phyloP scores from a whole-genome alignment of 1,140 invertebrate genomes.

The Drosophila hydei region DNA sequence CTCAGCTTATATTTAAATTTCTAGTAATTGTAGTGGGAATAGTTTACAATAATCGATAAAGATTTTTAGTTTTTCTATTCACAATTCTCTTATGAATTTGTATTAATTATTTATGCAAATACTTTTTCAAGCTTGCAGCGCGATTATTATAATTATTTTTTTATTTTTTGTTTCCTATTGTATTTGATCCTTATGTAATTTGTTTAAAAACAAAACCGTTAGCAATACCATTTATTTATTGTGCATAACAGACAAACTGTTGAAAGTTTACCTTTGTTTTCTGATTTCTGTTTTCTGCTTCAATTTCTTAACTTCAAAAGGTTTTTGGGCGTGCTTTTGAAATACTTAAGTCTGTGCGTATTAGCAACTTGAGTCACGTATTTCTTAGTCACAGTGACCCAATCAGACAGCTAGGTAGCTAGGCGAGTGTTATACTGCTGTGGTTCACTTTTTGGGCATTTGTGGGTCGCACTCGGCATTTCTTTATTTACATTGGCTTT shows the following conservation, averaged over 20 bases:
- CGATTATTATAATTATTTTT: too few species aligned
- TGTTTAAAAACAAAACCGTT: background rate
- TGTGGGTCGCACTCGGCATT: slow-evolving; percentile 68
- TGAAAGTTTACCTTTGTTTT: slow-evolving; percentile 47
- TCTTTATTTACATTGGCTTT: slow-evolving; percentile 59
- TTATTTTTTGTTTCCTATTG: background rate
- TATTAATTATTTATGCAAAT: too few species aligned
- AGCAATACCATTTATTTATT: slow-evolving; percentile 11
- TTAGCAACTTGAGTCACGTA: slow-evolving; percentile 62
- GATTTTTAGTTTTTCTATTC: too few species aligned
- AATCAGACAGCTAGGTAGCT: slow-evolving; percentile 19
- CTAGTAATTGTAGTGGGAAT: too few species aligned
- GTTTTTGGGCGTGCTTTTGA: slow-evolving; percentile 20
- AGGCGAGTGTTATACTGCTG: slow-evolving; percentile 37
- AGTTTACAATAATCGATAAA: too few species aligned
- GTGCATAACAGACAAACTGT: slow-evolving; percentile 51
- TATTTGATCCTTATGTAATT: slow-evolving; percentile 13
- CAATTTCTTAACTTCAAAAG: too few species aligned
- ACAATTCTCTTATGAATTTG: too few species aligned
- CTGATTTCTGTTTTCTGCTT: slow-evolving; percentile 33
- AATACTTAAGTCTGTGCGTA: slow-evolving; percentile 25
- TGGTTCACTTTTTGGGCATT: slow-evolving; percentile 52
- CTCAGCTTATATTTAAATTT: too few species aligned
- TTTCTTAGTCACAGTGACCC: slow-evolving; percentile 35
- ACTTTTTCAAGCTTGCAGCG: too few species aligned